Evolutionary conservation across 1,140 invertebrate species (phyloP).

Genomic region (Scaptomyza montana): DNA sequence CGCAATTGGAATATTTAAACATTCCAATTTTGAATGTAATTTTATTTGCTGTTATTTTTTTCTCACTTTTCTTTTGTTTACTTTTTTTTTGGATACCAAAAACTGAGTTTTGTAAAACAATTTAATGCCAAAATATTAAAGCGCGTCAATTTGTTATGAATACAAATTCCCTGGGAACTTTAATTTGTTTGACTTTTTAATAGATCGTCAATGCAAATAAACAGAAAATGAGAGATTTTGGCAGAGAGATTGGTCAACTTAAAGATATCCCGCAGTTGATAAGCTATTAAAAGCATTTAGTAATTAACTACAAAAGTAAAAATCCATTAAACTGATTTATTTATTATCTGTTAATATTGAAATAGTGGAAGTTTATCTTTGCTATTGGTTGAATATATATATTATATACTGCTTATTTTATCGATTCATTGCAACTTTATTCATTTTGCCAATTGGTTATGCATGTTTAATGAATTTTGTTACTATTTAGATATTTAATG

Average conservation of each 20-base stretch:
- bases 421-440: too few relatives aligned
- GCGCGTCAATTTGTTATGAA: constrained; percentile 35
- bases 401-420: too few relatives aligned
- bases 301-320: too few relatives aligned
- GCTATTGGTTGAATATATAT: too few relatives aligned
- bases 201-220: neutral
- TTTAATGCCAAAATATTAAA: constrained; percentile 51
- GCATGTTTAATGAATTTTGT: neutral
- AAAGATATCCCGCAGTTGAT: neutral
- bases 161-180: constrained; percentile 14
- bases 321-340: neutral
- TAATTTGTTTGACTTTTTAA: constrained; percentile 24
- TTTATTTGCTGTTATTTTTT: constrained; percentile 42
- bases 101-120: constrained; percentile 67
- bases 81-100: constrained; percentile 22
- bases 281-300: neutral
- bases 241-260: neutral
- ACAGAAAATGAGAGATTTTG: neutral
- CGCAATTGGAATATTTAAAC: constrained; percentile 74
- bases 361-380: too few relatives aligned
- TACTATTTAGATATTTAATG: neutral
- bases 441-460: neutral
- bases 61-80: constrained; percentile 26
- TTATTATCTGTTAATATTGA: too few relatives aligned
- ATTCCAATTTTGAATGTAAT: constrained; percentile 69